phyloP scores from a whole-genome alignment of 1,140 invertebrate species.

The Reticulitermes speratus region DNA sequence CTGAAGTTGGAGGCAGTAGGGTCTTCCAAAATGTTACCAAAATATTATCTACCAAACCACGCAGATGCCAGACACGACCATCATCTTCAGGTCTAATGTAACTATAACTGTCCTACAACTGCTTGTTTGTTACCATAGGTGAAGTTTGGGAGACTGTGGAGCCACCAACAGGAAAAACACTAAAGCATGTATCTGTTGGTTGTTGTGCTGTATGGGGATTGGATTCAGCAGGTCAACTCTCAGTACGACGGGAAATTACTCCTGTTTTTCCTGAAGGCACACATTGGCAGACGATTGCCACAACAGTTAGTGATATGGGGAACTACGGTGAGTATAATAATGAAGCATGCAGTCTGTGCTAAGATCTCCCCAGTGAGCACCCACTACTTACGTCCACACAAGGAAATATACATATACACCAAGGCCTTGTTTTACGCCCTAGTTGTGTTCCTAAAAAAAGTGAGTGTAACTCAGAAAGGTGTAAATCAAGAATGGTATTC shows the following conservation, averaged over 20 bases:
- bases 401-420: no score
- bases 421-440: no score
- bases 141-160: slow-evolving; percentile 62
- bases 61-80: no score
- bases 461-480: no score
- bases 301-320: slow-evolving; percentile 50
- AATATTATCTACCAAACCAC: no score
- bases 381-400: neutral
- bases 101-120: no score
- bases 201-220: slow-evolving; percentile 68
- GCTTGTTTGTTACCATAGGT: slow-evolving; percentile 41
- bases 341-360: no score
- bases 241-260: slow-evolving; percentile 66
- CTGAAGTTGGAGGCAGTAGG: no score
- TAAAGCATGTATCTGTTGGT: slow-evolving; percentile 75
- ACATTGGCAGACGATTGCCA: slow-evolving; percentile 64
- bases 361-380: neutral
- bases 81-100: no score
- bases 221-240: slow-evolving; percentile 60
- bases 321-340: slow-evolving; percentile 24
- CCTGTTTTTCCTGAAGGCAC: slow-evolving; percentile 70
- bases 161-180: slow-evolving; percentile 62
- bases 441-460: no score
- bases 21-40: no score
- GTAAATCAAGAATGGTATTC: no score